Evolutionary conservation across 2,113 vertebrate species (phyloP), one percentile per base, ranked within the genome.

Genomic region (Spilogale gracilis): DNA sequence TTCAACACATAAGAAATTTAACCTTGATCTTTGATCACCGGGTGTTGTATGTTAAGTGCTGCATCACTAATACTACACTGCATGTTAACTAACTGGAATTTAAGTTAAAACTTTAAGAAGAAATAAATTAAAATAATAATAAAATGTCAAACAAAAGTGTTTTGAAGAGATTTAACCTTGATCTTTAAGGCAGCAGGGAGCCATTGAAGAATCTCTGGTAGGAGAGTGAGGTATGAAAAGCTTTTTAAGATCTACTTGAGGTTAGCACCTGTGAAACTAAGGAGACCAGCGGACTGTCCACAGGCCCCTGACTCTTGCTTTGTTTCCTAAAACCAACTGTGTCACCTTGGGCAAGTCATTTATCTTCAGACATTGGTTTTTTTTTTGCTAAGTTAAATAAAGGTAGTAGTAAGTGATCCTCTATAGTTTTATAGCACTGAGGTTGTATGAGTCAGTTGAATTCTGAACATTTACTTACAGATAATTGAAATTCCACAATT

Each of bases 401-500:
- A 9, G 3, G 3, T 17, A 27, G 17, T 9, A 69, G 21, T 13
- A 60, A 48, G 45, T 23, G 10, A 83, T 73, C 56, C 43, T 94
- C 65, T 90, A 1, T 4, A 4, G 21, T 73, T 78, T 96, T 71
- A 25, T 3, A 89, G 60, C 32, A 78, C 38, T 60, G 25, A 20
- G 13, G 3, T 43, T 48, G 9, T 78, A 45, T 17, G 52, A 85
- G 45, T 74, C 54, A 65, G 38, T 65, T 90, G 69, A 69, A 82
- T 89, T 81, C 78, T 80, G 54, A 96, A 85, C 27, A 48, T 21
- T 95, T 65, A 88, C 43, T 88, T n/a, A 45, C 2, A 71, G 63
- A 81, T 38, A 76, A 12, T 61, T 93, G 56, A 83, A 83, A 85
- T 32, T 52, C 30, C 5, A 23, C 61, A 69, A 61, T 32, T n/a